Base-by-base conservation (phyloP, 2,113 vertebrate genomes). In the Siniperca knerii region DNA sequence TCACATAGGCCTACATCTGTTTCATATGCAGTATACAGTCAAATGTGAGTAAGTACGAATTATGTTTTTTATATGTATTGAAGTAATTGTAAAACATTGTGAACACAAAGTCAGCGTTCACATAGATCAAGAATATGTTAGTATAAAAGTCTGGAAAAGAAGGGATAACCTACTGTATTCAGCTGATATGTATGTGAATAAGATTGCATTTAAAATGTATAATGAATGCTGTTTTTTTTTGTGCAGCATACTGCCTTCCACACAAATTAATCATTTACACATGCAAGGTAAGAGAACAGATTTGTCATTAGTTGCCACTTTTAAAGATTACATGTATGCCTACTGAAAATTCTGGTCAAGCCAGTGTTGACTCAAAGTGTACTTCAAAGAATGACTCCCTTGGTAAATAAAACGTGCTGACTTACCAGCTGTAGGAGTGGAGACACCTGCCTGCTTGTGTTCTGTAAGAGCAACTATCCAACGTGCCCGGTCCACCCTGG, bases 401-500 rank as follows among this genome's bases (percentile, higher is more conserved):
- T 54, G 9, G 58, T 72, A 60, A 80, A 76, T 12, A 21, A 40
- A 73, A 40, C 54, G 3, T 12, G 8, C 6, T 18, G 25, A 79
- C 94, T 79, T 89, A 99, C 98, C 97, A 81, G 95, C 96, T 91
- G 95, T 97, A 33, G 91, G 93, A 6, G 83, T 75, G 52, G 81
- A 92, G 1, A 55, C 85, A 1, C 85, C 84, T 0, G 86, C 82
- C 62, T 89, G 89, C 8, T 96, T 97, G 52, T 92, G 75, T 77
- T 95, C 93, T 33, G 89, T 94, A 2, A 99, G 95, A 0, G 97
- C 97, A 0, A 94, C 92, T 4, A 98, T 96, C 98, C 98, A 99
- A 0, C 98, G 96, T 0, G 98, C 98, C 0, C 96, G 94, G 82
- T 98, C 98, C 20, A 96, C 96, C 95, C 98, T 99, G 86, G 13